phyloP scores from a whole-genome alignment of 1,140 invertebrate species.

The Drosophila tristis region DNA sequence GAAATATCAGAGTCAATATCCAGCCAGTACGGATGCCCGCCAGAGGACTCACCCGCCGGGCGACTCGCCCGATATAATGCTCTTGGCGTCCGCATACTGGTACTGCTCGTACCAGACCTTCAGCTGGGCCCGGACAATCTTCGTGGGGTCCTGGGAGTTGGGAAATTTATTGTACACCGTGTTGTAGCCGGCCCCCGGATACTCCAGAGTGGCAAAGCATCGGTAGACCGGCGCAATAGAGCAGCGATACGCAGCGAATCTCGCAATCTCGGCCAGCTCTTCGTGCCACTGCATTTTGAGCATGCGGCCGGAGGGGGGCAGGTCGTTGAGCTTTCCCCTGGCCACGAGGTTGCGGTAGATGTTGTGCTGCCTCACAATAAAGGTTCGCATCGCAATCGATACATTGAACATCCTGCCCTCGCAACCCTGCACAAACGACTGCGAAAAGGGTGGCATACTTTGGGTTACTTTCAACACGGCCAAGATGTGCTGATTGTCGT shows the following conservation, averaged over 20 bases:
- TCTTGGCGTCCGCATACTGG: background rate
- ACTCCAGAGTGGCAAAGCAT: background rate
- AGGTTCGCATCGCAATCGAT: background rate
- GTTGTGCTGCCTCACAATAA: slow-evolving; percentile 27
- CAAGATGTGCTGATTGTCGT: too few species aligned
- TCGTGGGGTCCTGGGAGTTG: background rate
- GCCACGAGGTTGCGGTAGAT: slow-evolving; percentile 32
- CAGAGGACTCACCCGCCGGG: background rate
- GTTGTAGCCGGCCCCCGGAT: slow-evolving; percentile 12
- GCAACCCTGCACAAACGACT: too few species aligned
- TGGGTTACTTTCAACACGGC: too few species aligned
- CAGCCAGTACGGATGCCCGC: background rate
- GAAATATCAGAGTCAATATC: too few species aligned
- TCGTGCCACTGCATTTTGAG: slow-evolving; percentile 29
- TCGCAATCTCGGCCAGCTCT: slow-evolving; percentile 16
- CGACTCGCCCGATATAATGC: background rate
- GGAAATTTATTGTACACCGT: slow-evolving; percentile 5
- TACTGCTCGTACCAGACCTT: slow-evolving; percentile 24
- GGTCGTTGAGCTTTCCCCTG: background rate
- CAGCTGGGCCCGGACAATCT: slow-evolving; percentile 10
- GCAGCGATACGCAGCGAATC: slow-evolving; percentile 7
- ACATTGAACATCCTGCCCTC: too few species aligned
- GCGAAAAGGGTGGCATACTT: too few species aligned
- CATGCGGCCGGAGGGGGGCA: slow-evolving; percentile 20
- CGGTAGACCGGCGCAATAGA: background rate